These are phyloP conservation scores for Solea senegalensis DNA, from an alignment of 2,113 vertebrate species.

Conservation along the genomic window DNA sequence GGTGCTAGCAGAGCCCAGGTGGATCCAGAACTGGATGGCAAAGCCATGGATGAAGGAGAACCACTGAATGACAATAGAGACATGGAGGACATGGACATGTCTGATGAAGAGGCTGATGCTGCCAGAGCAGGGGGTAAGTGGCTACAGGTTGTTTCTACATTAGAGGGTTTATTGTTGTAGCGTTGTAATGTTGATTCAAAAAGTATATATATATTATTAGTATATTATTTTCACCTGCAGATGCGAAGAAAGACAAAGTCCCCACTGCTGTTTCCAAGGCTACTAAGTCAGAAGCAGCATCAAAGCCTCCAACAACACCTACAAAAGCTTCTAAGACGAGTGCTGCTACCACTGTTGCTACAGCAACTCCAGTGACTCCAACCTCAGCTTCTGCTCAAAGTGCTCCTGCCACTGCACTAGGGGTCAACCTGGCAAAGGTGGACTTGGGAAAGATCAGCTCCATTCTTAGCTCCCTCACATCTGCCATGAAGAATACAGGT, in stretches of 20 bases:
- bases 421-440: slow-evolving; percentile 93
- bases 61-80: slow-evolving; percentile 83
- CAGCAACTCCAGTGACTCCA: slow-evolving; percentile 61
- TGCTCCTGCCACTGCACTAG: slow-evolving; percentile 74
- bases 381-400: slow-evolving; percentile 62
- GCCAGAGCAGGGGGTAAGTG: slow-evolving; percentile 80
- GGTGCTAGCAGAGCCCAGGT: slow-evolving; percentile 69
- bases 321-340: slow-evolving; percentile 50
- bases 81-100: slow-evolving; percentile 96
- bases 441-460: slow-evolving; percentile 99
- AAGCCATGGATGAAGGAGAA: slow-evolving; percentile 76
- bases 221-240: slow-evolving; percentile 70
- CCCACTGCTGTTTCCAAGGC: slow-evolving; percentile 68
- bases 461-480: slow-evolving; percentile 94
- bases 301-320: slow-evolving; percentile 58
- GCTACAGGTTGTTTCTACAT: not conserved
- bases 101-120: slow-evolving; percentile 86
- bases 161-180: not conserved
- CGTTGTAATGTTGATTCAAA: slow-evolving; percentile 1
- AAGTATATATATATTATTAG: not conserved
- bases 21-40: slow-evolving; percentile 75
- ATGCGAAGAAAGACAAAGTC: slow-evolving; percentile 86
- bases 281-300: slow-evolving; percentile 43
- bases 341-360: slow-evolving; percentile 17
- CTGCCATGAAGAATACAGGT: slow-evolving; percentile 98